Conservation (phyloP, 2,113 vertebrate genomes). For the Mus spicilegus region DNA sequence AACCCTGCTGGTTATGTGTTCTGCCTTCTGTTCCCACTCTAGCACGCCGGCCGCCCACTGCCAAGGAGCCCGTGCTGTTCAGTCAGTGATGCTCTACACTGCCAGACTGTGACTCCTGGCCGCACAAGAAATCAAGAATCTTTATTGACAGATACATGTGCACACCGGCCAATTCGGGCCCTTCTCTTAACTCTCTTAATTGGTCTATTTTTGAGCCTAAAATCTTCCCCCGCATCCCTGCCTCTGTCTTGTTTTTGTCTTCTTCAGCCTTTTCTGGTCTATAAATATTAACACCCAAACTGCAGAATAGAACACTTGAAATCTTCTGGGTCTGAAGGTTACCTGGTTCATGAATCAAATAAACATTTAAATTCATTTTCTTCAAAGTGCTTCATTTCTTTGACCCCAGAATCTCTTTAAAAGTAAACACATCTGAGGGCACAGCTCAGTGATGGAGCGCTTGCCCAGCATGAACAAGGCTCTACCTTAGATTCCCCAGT, state of each 20-base stretch:
- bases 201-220: neutral
- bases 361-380: neutral
- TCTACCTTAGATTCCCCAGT: neutral
- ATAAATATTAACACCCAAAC: neutral
- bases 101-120: neutral
- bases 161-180: neutral
- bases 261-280: neutral
- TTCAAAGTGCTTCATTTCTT: neutral
- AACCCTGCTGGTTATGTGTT: neutral
- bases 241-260: neutral
- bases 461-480: neutral
- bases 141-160: neutral
- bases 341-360: neutral
- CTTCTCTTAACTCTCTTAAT: neutral
- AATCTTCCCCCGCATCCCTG: neutral
- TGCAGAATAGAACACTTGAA: neutral
- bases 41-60: neutral
- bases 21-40: neutral
- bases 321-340: neutral
- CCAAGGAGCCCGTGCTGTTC: neutral
- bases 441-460: neutral
- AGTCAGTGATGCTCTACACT: neutral
- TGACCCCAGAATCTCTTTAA: constrained; percentile 22
- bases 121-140: neutral
- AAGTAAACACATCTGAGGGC: neutral